Evolutionary conservation across 2,888 invertebrate genomes (phyloP), one percentile per base, ranked within the genome.

Genomic region (Gerris lacustris): DNA sequence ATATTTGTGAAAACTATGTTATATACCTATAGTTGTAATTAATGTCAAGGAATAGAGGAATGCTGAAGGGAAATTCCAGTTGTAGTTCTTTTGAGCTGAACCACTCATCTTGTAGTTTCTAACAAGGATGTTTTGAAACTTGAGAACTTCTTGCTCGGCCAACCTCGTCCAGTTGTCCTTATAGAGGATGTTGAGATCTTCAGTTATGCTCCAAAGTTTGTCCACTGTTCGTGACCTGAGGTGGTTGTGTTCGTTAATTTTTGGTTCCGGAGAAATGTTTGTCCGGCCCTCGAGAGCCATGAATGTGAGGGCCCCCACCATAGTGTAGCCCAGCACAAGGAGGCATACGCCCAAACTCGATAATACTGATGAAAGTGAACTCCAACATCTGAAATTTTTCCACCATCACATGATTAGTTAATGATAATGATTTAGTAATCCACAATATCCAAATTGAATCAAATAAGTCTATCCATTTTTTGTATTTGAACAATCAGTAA

Each of bases 1-100:
- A 9, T 55, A 55, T 55, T 11, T 15, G 15, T 11, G 2, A 55
- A 55, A 9, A 55, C 15, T 55, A 55, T 9, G 11, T 9, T 11
- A 2, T 11, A 88, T 81, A 95, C 95, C 95, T 77, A 95, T 95
- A 63, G 95, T 96, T 7, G 95, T 95, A 79, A 96, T 95, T 75
- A 96, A 87, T 18, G 96, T 95, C 76, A 96, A 84, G 44, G 94
- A 94, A 80, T 96, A 96, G 68, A 96, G 85, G 79, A 96, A 92
- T 76, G 94, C 93, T 75, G 92, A 91, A 75, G 94, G 90, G 81
- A 95, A 94, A 67, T 92, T 92, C 94, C 95, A 96, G 76, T 88
- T 85, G 79, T 90, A 88, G 77, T 79, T 81, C 79, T 75, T 80
- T 79, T 77, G 80, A 82, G 83, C 77, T 80, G 83, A 80, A 79